Base-by-base conservation (phyloP, 2,888 invertebrate species). In the Taenaris catops region DNA sequence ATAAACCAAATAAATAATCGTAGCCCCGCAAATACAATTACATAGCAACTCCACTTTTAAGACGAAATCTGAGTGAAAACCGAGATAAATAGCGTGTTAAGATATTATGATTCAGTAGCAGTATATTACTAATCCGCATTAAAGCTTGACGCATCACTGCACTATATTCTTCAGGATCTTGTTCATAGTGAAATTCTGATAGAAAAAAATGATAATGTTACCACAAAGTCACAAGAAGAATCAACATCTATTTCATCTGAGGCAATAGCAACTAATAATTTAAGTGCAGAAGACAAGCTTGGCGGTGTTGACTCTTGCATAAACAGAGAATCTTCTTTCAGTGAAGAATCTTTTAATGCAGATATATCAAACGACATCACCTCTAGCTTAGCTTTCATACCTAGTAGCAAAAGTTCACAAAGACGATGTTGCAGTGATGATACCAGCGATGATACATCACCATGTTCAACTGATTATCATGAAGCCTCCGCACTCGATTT, bases 381-480 rank as follows among this genome's bases (percentile, higher is more conserved):
- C 37, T 86, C 86, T 43, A 86, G 86, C 63, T 65, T 86, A 55
- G 87, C 87, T 19, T 83, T 81, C 54, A 51, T 84, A 38, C 84
- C 87, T 34, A 78, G 65, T 51, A 86, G 84, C 64, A 78, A 75
- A 69, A 76, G 78, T 63, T 80, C 78, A 37, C 74, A 72, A 43
- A 57, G 62, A 42, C 63, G 66, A 34, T 58, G 60, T 31, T 61
- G 60, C 41, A 61, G 61, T 8, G 83, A 81, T 43, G 74, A 79
- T 48, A 86, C 87, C 4, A 81, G 79, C 58, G 78, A 75, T 33
- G 78, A 76, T 35, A 86, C 84, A 5, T 86, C 84, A 11, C 79
- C 86, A 4, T 81, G 86, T 52, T 86, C 86, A 19, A 83, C 84
- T 1, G 86, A 86, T 53, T 86, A 86, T 46, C 87, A 84, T 25